These are phyloP conservation scores for Papilio demoleus DNA, from an alignment of 2,888 invertebrate genomes.

Conservation along the genomic window DNA sequence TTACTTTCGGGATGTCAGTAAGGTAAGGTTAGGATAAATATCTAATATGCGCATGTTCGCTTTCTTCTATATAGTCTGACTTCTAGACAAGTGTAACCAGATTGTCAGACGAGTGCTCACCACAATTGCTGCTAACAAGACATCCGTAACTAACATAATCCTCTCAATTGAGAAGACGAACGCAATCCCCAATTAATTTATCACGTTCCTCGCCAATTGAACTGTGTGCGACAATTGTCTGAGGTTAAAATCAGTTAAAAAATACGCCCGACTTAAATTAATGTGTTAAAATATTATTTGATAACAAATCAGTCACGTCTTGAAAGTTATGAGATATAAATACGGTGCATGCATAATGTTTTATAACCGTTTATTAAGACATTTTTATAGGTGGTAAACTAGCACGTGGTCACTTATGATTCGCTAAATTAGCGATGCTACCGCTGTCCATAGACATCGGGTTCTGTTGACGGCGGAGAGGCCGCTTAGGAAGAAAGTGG, in stretches of 20 bases:
- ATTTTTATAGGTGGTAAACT: too few relatives aligned
- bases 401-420: too few relatives aligned
- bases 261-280: constrained; percentile 5
- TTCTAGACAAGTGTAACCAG: constrained; percentile 5
- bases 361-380: not conserved
- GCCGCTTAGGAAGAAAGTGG: too few relatives aligned
- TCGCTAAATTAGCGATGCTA: too few relatives aligned
- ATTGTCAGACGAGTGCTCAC: constrained; percentile 18
- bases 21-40: too few relatives aligned
- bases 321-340: not conserved
- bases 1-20: too few relatives aligned
- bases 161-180: constrained; percentile 32
- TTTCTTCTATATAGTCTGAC: not conserved
- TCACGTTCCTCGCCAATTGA: constrained; percentile 38
- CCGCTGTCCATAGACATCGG: too few relatives aligned
- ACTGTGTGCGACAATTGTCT: constrained; percentile 31
- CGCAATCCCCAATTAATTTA: constrained; percentile 38
- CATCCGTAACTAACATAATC: constrained; percentile 35
- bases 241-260: constrained; percentile 40
- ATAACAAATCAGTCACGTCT: constrained; percentile 4
- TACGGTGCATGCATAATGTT: not conserved
- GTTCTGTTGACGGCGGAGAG: too few relatives aligned
- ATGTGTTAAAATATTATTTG: not conserved
- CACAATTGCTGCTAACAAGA: constrained; percentile 35
- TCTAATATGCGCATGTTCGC: too few relatives aligned